phyloP scores from a whole-genome alignment of 2,797 vertebrate genomes.

The Lepidocolaptes lacrymiger region DNA sequence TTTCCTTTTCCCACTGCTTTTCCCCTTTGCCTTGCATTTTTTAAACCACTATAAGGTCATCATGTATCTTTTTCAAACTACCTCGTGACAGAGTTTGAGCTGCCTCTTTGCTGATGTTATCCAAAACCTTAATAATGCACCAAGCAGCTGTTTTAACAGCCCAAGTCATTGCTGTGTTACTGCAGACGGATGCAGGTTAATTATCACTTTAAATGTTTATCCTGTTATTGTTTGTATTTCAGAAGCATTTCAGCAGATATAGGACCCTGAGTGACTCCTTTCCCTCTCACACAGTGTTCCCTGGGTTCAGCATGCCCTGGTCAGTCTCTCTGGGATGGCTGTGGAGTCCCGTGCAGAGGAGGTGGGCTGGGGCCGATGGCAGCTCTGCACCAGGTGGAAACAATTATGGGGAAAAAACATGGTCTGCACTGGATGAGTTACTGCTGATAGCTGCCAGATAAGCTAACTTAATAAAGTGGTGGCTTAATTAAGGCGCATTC shows the following conservation, averaged over 20 bases:
- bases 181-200: background rate
- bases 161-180: background rate
- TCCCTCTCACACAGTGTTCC: background rate
- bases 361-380: background rate
- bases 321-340: accelerated
- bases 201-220: background rate
- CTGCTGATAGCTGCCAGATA: constrained; percentile 67
- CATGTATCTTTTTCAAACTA: background rate
- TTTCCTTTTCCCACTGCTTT: background rate
- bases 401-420: constrained; percentile 25
- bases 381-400: constrained; percentile 50
- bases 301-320: accelerated
- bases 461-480: constrained; percentile 65
- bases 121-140: background rate
- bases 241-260: background rate
- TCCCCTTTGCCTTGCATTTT: background rate
- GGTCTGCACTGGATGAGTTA: constrained; percentile 14
- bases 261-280: background rate
- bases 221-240: background rate
- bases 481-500: constrained; percentile 65
- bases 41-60: background rate
- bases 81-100: background rate
- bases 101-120: background rate
- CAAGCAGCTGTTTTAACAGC: accelerated
- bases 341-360: accelerated